Evolutionary conservation across 2,113 vertebrate genomes (phyloP).

Genomic region (Trematomus loennbergii): DNA sequence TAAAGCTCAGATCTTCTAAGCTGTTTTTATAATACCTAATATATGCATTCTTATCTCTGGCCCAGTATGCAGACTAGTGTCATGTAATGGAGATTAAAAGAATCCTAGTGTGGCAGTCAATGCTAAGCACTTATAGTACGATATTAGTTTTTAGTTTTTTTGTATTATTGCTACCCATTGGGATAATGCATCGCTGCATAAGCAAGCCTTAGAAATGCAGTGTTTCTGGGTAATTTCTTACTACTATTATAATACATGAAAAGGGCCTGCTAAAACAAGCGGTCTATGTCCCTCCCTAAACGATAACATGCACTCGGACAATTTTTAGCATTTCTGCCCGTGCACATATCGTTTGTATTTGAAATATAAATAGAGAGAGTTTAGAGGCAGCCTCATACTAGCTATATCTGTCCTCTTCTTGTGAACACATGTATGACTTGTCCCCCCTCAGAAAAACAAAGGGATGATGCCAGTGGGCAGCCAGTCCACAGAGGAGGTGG

Average conservation of each 20-base stretch:
- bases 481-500: constrained; percentile 92
- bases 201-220: background rate
- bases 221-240: background rate
- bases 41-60: background rate
- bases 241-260: too few relatives aligned
- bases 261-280: too few relatives aligned
- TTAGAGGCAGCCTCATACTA: background rate
- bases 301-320: too few relatives aligned
- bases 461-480: constrained; percentile 91
- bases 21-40: background rate
- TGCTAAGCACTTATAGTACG: background rate
- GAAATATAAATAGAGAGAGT: background rate
- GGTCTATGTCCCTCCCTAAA: too few relatives aligned
- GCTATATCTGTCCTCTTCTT: background rate
- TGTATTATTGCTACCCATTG: background rate
- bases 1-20: background rate
- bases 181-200: background rate
- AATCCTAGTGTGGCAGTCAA: background rate
- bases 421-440: background rate
- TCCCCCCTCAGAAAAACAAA: constrained; percentile 91
- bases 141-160: background rate
- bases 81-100: background rate
- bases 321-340: background rate
- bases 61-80: background rate
- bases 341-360: background rate